Conservation (phyloP, 2,797 vertebrate genomes). For the Mus caroli region DNA sequence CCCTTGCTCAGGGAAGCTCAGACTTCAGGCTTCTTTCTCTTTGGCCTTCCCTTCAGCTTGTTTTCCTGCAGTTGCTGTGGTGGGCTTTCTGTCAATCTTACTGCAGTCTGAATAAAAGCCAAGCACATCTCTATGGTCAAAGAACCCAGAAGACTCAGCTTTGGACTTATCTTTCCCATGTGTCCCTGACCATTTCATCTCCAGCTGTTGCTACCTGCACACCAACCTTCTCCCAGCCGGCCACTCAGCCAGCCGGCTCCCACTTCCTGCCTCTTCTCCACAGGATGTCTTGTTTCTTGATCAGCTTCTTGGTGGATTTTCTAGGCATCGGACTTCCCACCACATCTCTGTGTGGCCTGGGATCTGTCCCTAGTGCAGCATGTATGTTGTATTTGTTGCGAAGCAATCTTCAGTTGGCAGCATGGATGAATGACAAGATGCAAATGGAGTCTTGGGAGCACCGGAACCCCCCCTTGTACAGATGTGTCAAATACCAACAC, state of each 20-base stretch:
- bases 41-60: accelerated
- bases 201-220: not conserved
- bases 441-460: accelerated
- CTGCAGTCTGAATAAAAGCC: not conserved
- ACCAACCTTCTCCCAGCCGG: not conserved
- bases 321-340: accelerated
- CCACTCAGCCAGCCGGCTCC: not conserved
- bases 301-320: accelerated
- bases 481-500: not conserved
- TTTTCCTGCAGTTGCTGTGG: accelerated
- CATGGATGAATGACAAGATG: accelerated
- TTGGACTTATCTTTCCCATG: accelerated
- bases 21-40: not conserved
- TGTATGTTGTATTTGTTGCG: accelerated
- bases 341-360: no score
- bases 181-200: not conserved
- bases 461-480: accelerated
- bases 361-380: no score
- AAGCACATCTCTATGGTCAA: accelerated
- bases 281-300: not conserved
- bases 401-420: accelerated
- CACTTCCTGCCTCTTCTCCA: accelerated
- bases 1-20: accelerated
- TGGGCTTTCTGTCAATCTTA: not conserved
- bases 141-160: not conserved